A percentile compares a stretch with the other conserved stretches of the same genome.
phyloP scores from a whole-genome alignment of 2,888 invertebrate genomes.

The Polydrusus cervinus region DNA sequence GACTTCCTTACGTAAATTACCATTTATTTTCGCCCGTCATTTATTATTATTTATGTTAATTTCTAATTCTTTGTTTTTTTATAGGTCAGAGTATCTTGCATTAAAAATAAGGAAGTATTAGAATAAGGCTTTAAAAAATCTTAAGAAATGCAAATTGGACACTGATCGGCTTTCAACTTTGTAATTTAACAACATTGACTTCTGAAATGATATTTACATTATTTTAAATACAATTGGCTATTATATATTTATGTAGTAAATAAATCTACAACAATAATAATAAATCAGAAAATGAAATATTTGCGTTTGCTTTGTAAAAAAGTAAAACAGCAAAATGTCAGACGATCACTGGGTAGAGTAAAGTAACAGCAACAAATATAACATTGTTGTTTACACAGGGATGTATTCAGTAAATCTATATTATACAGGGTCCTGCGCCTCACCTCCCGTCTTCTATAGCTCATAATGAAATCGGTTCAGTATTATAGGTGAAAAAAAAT shows the following conservation, averaged over 20 bases:
- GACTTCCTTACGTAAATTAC: conserved; percentile 19
- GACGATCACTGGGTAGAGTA: too few relatives aligned
- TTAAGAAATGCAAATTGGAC: conserved; percentile 23
- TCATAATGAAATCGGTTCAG: too few relatives aligned
- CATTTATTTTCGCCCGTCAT: conserved; percentile 17
- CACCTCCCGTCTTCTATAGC: too few relatives aligned
- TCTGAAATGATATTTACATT: conserved; percentile 18
- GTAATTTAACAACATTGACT: conserved; percentile 4
- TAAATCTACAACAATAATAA: neutral
- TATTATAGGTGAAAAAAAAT: too few relatives aligned
- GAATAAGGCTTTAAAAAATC: neutral
- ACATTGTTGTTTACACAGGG: too few relatives aligned
- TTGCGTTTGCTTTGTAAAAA: too few relatives aligned
- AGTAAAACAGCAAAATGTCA: too few relatives aligned
- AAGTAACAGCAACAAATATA: too few relatives aligned
- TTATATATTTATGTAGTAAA: neutral
- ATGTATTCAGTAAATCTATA: too few relatives aligned
- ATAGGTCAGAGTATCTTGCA: conserved; percentile 8
- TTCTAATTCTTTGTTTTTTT: conserved; percentile 19
- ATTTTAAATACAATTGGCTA: conserved; percentile 8
- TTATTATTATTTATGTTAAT: conserved; percentile 30
- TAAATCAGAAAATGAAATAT: neutral
- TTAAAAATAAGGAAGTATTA: conserved; percentile 14
- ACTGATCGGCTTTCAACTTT: conserved; percentile 24
- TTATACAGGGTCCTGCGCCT: too few relatives aligned